Evolutionary conservation across 2,888 invertebrate genomes (phyloP).

Genomic region (Lochmaea capreae): DNA sequence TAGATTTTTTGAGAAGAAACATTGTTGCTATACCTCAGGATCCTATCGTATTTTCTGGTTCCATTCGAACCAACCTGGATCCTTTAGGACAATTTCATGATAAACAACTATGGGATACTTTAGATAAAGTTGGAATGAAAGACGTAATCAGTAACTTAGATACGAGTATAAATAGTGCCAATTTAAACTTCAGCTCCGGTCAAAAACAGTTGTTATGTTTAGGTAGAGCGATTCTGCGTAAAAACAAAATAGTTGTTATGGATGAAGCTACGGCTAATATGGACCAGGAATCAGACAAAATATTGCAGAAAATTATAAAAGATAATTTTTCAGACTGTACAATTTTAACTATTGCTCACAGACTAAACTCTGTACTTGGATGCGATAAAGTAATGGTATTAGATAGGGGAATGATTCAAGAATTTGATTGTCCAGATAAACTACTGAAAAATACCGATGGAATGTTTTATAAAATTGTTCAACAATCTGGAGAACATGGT

Average conservation of each 20-base stretch:
- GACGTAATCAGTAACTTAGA: constrained; percentile 73
- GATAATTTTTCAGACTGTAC: constrained; percentile 68
- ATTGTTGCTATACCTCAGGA: constrained; percentile 89
- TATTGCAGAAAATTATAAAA: constrained; percentile 68
- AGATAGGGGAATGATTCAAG: constrained; percentile 65
- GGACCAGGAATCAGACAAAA: constrained; percentile 66
- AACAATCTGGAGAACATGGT: constrained; percentile 76
- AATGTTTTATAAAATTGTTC: constrained; percentile 74
- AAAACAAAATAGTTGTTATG: constrained; percentile 66
- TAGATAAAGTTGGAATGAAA: constrained; percentile 78
- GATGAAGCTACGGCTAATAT: constrained; percentile 71
- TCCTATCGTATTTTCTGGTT: constrained; percentile 86
- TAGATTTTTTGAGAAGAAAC: constrained; percentile 79
- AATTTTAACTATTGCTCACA: constrained; percentile 66
- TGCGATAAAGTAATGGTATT: constrained; percentile 68
- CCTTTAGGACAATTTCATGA: constrained; percentile 85
- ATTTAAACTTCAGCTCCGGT: constrained; percentile 66
- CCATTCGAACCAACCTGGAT: constrained; percentile 87
- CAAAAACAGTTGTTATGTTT: constrained; percentile 70
- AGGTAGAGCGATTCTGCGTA: constrained; percentile 67
- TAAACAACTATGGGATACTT: constrained; percentile 82
- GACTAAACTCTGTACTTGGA: constrained; percentile 67
- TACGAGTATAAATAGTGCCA: constrained; percentile 37
- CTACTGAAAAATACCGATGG: constrained; percentile 72
- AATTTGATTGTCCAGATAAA: constrained; percentile 52